These are phyloP conservation scores for Drosophila lini DNA, from an alignment of 1,140 invertebrate species.

Conservation along the genomic window DNA sequence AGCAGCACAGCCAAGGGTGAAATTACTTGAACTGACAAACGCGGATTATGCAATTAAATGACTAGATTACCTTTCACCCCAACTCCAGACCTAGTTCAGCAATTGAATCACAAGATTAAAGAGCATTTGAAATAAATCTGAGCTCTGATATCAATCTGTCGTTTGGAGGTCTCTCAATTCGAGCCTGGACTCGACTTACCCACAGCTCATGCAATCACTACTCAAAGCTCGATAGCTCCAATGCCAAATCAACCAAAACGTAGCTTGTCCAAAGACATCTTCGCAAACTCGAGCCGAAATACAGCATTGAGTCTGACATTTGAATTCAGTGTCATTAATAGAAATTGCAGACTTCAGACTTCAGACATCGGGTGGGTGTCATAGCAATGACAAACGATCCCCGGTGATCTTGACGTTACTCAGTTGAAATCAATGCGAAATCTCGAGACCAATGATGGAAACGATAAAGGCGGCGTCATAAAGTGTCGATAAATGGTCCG, in stretches of 20 bases:
- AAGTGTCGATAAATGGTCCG: conserved; percentile 40
- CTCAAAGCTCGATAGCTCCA: conserved; percentile 35
- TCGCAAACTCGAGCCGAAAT: conserved; percentile 47
- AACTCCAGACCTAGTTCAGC: background rate
- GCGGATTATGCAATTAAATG: conserved; percentile 50
- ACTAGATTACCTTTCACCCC: conserved; percentile 24
- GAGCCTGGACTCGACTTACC: conserved; percentile 17
- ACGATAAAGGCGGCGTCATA: conserved; percentile 13
- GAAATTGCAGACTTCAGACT: conserved; percentile 62
- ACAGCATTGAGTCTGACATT: conserved; percentile 69
- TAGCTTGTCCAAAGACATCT: conserved; percentile 50
- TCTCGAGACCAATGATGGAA: conserved; percentile 3
- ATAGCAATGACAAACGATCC: conserved; percentile 65
- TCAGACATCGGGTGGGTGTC: conserved; percentile 66
- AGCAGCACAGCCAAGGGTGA: conserved; percentile 23
- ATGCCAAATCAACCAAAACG: conserved; percentile 55
- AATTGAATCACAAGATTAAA: background rate
- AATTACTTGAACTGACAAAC: conserved; percentile 12
- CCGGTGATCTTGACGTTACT: conserved; percentile 37
- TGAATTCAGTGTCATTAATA: conserved; percentile 74
- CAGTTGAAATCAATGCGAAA: conserved; percentile 66
- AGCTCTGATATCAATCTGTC: conserved; percentile 40
- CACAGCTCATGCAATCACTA: conserved; percentile 25
- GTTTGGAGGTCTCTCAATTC: conserved; percentile 39
- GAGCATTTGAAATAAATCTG: conserved; percentile 6